Evolutionary conservation across 2,888 invertebrate species (phyloP).

Genomic region (Stictocephala bisonia): DNA sequence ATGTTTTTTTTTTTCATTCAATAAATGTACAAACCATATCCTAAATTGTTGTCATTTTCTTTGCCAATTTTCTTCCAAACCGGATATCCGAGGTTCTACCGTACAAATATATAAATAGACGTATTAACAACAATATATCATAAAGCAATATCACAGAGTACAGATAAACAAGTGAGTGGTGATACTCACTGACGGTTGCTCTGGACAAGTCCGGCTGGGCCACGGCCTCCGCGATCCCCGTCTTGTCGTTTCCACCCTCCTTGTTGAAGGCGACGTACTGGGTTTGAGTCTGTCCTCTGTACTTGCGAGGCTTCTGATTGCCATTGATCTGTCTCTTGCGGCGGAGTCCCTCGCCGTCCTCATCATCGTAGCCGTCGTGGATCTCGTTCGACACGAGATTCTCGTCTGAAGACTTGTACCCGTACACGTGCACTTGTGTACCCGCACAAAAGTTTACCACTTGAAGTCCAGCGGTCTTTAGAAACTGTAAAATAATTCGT

Average conservation of each 20-base stretch:
- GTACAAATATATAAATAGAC: too few relatives aligned
- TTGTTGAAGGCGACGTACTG: conserved; percentile 80
- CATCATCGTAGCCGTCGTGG: background rate
- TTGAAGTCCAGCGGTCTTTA: conserved; percentile 35
- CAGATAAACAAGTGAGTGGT: too few relatives aligned
- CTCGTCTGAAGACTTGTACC: conserved; percentile 3
- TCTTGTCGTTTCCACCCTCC: conserved; percentile 65
- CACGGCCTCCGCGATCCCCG: conserved; percentile 84
- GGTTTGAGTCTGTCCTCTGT: conserved; percentile 83
- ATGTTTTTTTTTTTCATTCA: too few relatives aligned
- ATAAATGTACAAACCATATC: too few relatives aligned
- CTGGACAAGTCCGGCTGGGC: conserved; percentile 77
- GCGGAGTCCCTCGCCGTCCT: background rate
- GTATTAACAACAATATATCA: too few relatives aligned
- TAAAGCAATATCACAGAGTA: too few relatives aligned
- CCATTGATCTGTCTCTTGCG: conserved; percentile 10
- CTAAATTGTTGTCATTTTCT: too few relatives aligned
- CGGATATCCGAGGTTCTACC: too few relatives aligned
- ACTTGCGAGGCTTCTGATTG: conserved; percentile 46
- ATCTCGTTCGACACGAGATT: conserved; percentile 35
- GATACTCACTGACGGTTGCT: conserved; percentile 77
- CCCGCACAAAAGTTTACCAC: conserved; percentile 46
- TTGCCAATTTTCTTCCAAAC: too few relatives aligned
- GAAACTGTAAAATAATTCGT: conserved; percentile 15
- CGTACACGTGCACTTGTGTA: conserved; percentile 35